Percentiles rank a stretch among this genome's conserved stretches.
Conservation (phyloP, 1,140 invertebrate genomes). For the Brachionus paranguensis region DNA sequence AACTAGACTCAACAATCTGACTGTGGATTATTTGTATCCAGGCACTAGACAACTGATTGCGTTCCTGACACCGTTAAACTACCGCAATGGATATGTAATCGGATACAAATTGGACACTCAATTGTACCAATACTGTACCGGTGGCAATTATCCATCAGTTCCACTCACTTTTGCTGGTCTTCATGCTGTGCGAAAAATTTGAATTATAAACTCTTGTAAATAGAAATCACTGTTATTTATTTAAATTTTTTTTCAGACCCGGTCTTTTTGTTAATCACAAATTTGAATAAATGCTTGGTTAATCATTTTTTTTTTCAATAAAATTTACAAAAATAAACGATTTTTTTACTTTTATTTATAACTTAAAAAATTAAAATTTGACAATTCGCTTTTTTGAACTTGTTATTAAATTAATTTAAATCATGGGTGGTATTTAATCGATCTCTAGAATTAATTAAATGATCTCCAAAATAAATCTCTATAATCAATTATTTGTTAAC, state of each 20-base stretch:
- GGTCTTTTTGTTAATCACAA: background rate
- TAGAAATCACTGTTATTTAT: background rate
- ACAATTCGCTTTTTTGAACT: too few species aligned
- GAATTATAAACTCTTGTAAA: background rate
- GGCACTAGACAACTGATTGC: background rate
- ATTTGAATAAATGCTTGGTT: background rate
- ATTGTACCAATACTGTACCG: constrained; percentile 10
- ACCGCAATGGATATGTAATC: background rate
- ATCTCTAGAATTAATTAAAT: too few species aligned
- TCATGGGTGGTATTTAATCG: too few species aligned
- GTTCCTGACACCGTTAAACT: constrained; percentile 15
- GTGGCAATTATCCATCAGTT: constrained; percentile 10
- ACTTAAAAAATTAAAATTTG: too few species aligned
- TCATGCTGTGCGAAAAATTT: constrained; percentile 8
- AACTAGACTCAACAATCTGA: background rate
- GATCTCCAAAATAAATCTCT: too few species aligned
- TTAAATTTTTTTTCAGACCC: background rate
- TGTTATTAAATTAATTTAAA: too few species aligned
- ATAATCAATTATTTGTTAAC: too few species aligned
- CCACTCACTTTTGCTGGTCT: constrained; percentile 13
- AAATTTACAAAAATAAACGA: background rate
- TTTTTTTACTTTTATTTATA: too few species aligned
- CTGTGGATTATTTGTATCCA: constrained; percentile 13
- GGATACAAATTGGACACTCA: constrained; percentile 33
- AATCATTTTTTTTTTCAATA: background rate